Base-by-base conservation (phyloP, 37 sponge, comb jelly and placozoan genomes). In the Aphrocallistes beatrix region DNA sequence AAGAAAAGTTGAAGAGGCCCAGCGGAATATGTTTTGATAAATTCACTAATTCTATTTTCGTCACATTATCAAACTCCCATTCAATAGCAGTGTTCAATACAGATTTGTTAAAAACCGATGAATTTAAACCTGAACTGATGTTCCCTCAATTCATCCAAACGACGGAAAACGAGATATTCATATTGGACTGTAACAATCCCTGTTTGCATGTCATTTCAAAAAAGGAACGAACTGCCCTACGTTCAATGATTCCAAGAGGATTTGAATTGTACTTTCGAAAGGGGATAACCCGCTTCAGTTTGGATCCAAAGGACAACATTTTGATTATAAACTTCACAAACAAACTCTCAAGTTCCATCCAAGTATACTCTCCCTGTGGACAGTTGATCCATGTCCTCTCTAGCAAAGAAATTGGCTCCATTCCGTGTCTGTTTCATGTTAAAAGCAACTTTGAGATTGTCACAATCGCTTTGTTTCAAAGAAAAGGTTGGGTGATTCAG, bases 181-280 rank as follows among this genome's bases (percentile, higher is more conserved):
- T 60, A 60, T 60, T 60, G 21, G 75, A 60, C n/a, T 60, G n/a
- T 30, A 60, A 28, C 75, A 60, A 60, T 60, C 75, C 75, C n/a
- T 60, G 75, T 60, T 60, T 60, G 6, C 75, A 60, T 28, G 34
- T 60, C 8, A 60, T 60, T 60, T 60, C 75, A 21, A 60, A 60
- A 60, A 8, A 3, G 21, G n/a, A 60, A 8, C 8, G n/a, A 60
- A 60, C 34, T 6, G n/a, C 10, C 10, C 21, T 60, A 60, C n/a
- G 10, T 60, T 60, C 75, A 25, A 60, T 60, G 28, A 60, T 60
- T 19, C 34, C 75, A 21, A 60, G 75, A 60, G 75, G 75, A 25
- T 32, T 30, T 25, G 34, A 60, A 6, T 13, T 60, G 1, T 25
- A 60, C 28, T 60, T 60, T 28, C n/a, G n/a, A n/a, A n/a, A n/a